phyloP scores from a whole-genome alignment of 2,797 vertebrate genomes.

The Champsocephalus esox region DNA sequence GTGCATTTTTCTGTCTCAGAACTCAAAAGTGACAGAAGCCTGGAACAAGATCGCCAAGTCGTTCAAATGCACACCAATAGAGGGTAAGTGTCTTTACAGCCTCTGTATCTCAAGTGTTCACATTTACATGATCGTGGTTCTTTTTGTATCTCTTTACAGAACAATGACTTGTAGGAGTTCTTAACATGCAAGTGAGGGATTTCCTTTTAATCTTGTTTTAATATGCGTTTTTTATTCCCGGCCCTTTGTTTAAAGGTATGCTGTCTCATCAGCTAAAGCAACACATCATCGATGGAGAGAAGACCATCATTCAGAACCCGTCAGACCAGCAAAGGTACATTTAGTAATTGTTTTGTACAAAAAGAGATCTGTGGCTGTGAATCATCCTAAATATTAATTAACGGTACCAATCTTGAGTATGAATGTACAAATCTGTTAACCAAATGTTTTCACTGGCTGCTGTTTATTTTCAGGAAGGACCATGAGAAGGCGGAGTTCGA shows the following conservation, averaged over 20 bases:
- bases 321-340: conserved; percentile 94
- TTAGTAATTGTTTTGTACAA: not conserved
- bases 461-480: conserved; percentile 89
- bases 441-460: conserved; percentile 6
- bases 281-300: conserved; percentile 96
- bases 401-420: not conserved
- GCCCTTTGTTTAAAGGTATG: conserved; percentile 86
- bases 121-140: not conserved
- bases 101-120: not conserved
- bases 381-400: not conserved
- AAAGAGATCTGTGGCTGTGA: not conserved
- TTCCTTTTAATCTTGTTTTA: not conserved
- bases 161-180: not conserved
- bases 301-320: conserved; percentile 97
- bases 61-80: conserved; percentile 95
- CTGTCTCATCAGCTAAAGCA: conserved; percentile 97
- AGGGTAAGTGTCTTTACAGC: conserved; percentile 85
- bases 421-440: not conserved
- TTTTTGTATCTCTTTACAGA: not conserved
- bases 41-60: conserved; percentile 98
- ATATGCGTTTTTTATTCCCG: not conserved
- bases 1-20: conserved; percentile 79
- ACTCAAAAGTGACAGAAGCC: conserved; percentile 95
- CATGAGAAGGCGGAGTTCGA: conserved; percentile 98
- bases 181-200: not conserved